Evolutionary conservation across 1,140 invertebrate genomes (phyloP), one percentile per base, ranked within the genome.

Genomic region (Oedothorax gibbosus): DNA sequence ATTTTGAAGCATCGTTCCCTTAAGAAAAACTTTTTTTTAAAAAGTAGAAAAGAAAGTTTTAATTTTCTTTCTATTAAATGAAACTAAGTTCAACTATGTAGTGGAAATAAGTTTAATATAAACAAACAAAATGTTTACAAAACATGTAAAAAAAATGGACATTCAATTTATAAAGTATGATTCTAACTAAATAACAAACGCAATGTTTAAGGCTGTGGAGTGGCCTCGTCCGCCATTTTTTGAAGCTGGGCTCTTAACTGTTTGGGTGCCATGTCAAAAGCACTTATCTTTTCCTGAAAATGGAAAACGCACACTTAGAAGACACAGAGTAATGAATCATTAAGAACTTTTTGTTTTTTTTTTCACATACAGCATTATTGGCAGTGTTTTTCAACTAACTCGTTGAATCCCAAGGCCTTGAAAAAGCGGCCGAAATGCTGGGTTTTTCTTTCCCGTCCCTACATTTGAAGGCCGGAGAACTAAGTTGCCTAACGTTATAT

Each of bases 231-330:
- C 21, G 10, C 53, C 18, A 77, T 66, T 77, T 21, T 76, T 20
- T 50, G 56, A 9, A 77, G 35, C 20, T 35, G 68, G 4, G 18
- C 20, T 9, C n/a, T 21, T 20, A 69, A 62, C 49, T 77, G 82
- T 20, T 62, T 11, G 20, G 73, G 62, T 21, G 82, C 82, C 72
- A 85, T 77, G 2, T 85, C 60, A 14, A 85, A 9, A 18, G 60
- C 18, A 20, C 12, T 77, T 54, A 69, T 85, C 72, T 85, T 85
- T 62, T 85, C 82, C 82, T 85, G 10, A 35, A 50, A 20, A 21
- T 57, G 8, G 21, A 77, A 18, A 35, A 35, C 1, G 5, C 1
- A 35, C 35, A 35, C 35, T 35, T 5, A 35, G 35, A 66, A 66
- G 51, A 65, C 18, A 53, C 14, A 79, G 50, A 50, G 18, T 11